Evolutionary conservation across 2,888 invertebrate genomes (phyloP).

Genomic region (Carabus problematicus): DNA sequence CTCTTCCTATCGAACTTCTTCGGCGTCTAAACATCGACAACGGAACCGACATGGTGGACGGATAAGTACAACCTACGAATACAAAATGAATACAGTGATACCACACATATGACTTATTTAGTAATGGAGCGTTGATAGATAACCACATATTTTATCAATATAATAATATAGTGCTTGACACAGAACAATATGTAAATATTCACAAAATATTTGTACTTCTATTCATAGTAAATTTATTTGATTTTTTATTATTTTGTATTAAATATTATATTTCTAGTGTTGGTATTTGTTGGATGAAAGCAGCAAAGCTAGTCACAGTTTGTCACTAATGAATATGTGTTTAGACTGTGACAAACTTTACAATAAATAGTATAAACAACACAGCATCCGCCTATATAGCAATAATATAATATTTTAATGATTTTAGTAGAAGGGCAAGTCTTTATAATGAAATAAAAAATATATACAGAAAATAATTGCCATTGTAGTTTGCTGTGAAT

Average conservation of each 20-base stretch:
- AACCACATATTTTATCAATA: not conserved
- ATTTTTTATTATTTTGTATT: no score
- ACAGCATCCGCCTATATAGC: conserved; percentile 31
- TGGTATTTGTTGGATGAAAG: no score
- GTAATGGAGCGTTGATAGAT: conserved; percentile 6
- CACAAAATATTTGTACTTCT: no score
- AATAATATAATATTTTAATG: conserved; percentile 45
- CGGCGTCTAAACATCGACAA: conserved; percentile 24
- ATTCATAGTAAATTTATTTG: no score
- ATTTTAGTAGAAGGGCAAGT: conserved; percentile 44
- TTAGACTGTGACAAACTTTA: conserved; percentile 44
- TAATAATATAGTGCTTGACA: no score
- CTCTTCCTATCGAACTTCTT: conserved; percentile 13
- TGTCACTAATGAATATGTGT: conserved; percentile 19
- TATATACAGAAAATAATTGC: conserved; percentile 38
- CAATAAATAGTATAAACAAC: conserved; percentile 29
- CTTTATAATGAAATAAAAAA: conserved; percentile 41
- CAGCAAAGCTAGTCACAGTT: no score
- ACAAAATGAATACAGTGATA: not conserved
- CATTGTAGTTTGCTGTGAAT: conserved; percentile 29
- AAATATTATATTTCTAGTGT: no score
- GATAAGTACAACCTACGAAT: conserved; percentile 8
- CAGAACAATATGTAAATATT: no score
- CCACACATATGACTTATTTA: no score
- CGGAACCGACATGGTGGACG: no score